Evolutionary conservation across 2,113 vertebrate genomes (phyloP).

Genomic region (Clupea harengus): DNA sequence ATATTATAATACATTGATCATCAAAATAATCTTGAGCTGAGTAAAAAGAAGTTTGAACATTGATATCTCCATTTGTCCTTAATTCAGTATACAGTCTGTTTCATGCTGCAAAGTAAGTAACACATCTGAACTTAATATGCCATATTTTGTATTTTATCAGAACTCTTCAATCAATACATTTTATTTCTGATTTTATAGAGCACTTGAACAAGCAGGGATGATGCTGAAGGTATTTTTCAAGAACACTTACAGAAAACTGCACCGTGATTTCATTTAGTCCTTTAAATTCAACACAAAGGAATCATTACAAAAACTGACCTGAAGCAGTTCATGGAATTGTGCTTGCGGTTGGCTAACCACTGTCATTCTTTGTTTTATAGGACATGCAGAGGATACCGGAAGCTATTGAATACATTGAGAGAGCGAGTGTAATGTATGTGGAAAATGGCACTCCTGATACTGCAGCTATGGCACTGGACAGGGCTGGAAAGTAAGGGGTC

Average conservation of each 20-base stretch:
- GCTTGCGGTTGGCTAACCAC: neutral
- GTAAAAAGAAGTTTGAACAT: neutral
- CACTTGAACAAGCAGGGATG: constrained; percentile 87
- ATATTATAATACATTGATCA: neutral
- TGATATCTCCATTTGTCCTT: constrained; percentile 65
- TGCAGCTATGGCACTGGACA: constrained; percentile 83
- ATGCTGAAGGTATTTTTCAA: constrained; percentile 79
- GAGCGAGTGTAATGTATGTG: constrained; percentile 86
- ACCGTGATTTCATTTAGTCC: neutral
- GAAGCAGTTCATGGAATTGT: neutral
- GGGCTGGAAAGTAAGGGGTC: constrained; percentile 81
- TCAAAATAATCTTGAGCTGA: neutral
- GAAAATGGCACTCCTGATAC: constrained; percentile 86
- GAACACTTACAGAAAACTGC: neutral
- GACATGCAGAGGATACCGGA: constrained; percentile 84
- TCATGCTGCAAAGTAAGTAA: constrained; percentile 89
- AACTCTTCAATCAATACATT: neutral
- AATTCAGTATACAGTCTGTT: constrained; percentile 78
- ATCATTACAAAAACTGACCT: neutral
- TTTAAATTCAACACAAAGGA: neutral
- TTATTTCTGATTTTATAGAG: constrained; percentile 62
- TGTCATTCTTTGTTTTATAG: constrained; percentile 51
- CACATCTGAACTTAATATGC: neutral
- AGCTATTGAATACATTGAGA: constrained; percentile 81
- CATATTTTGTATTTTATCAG: neutral